Evolutionary conservation across 2,113 vertebrate genomes (phyloP), one percentile per base, ranked within the genome.

Genomic region (Chionomys nivalis): DNA sequence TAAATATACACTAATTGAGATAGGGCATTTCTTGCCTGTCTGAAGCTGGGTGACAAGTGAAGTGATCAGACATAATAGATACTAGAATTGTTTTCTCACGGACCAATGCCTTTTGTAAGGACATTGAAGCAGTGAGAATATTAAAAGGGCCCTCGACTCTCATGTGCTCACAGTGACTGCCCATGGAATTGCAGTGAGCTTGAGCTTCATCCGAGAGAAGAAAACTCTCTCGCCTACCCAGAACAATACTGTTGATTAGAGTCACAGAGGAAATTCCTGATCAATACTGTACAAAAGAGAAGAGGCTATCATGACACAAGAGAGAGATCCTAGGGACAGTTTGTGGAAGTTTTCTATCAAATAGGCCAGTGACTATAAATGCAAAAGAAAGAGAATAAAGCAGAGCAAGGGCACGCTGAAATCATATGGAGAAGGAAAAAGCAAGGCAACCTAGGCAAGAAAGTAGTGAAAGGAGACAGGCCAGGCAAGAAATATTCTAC

Each of bases 41-140:
- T 72, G 31, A 96, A 92, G 42, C 47, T 89, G 61, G 24, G 75
- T 76, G 72, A 93, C 70, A 36, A 92, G 24, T 52, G 3, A 95
- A 87, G 19, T 31, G 16, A 77, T 33, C 44, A 23, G 26, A 86
- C 3, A 13, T 70, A 39, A 89, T 39, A 73, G 39, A 3, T 31
- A 16, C 13, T 5, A 87, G 4, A 79, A 17, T 42, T 91, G 39
- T 55, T 68, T 70, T 75, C 75, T 81, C 52, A 3, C 65, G 23
- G 26, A n/a, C 47, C 52, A 93, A 61, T 78, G 13, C 68, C 28
- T 36, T 86, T 39, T 82, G 10, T 68, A 96, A 93, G 36, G 11
- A 81, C n/a, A 70, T 31, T 73, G 58, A 91, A 12, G 65, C 65
- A 24, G 68, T 17, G 7, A 52, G 24, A 93, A 13, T 3, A 68